A percentile compares a stretch with the other conserved stretches of the same genome.
phyloP scores from a whole-genome alignment of 2,113 vertebrate species.

The Otis tarda region DNA sequence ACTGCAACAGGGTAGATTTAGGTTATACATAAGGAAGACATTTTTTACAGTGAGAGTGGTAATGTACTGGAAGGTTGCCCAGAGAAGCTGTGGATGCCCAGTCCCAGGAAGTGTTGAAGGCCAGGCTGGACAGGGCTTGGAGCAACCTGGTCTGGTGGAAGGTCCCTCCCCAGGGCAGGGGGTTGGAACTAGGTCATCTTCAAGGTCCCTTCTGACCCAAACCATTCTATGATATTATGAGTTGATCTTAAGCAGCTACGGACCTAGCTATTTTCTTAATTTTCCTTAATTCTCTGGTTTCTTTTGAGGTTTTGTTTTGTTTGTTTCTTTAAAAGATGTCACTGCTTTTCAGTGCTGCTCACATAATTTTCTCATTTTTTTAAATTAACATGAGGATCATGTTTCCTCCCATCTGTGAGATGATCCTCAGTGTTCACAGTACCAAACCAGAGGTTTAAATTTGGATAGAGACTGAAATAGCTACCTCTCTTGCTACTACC shows the following conservation, averaged over 20 bases:
- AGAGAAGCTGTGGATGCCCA: too few relatives aligned
- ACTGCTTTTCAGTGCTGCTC: background rate
- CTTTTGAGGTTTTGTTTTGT: background rate
- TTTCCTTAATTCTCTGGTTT: background rate
- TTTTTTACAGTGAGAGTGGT: too few relatives aligned
- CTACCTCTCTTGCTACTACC: background rate
- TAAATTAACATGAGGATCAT: background rate
- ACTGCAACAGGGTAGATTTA: too few relatives aligned
- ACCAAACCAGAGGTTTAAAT: background rate
- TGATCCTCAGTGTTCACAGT: background rate
- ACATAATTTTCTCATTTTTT: background rate
- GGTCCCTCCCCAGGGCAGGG: too few relatives aligned
- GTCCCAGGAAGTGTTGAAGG: too few relatives aligned
- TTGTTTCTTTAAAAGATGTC: background rate
- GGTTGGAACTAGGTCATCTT: too few relatives aligned
- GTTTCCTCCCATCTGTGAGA: background rate
- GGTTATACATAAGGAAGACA: too few relatives aligned
- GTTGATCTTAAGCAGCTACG: background rate
- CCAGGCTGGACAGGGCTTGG: too few relatives aligned
- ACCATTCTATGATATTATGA: too few relatives aligned
- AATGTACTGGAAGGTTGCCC: too few relatives aligned
- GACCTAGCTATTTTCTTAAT: background rate
- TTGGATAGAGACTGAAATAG: background rate
- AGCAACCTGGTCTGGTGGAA: too few relatives aligned
- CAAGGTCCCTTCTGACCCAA: too few relatives aligned